Evolutionary conservation across 2,113 vertebrate species (phyloP).

Genomic region (Dipodomys ordii): DNA sequence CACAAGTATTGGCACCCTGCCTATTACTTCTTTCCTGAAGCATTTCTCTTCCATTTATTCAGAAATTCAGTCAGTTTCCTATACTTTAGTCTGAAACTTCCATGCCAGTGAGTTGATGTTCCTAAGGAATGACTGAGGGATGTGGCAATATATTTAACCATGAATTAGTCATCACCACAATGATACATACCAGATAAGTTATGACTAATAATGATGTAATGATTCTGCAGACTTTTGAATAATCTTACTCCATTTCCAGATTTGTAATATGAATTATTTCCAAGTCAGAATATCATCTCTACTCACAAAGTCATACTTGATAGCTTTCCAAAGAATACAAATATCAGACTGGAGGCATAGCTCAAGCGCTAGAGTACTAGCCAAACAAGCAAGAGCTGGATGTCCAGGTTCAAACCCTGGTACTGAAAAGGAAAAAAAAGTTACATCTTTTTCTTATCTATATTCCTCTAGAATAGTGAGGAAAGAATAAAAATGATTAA

Average conservation of each 20-base stretch:
- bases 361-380: too few species aligned
- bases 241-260: constrained; percentile 1
- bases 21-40: constrained; percentile 31
- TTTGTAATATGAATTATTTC: neutral
- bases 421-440: neutral
- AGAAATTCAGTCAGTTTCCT: neutral
- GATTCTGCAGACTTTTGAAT: neutral
- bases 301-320: neutral
- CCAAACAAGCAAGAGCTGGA: too few species aligned
- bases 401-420: too few species aligned
- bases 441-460: neutral
- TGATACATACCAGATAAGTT: neutral
- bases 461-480: neutral
- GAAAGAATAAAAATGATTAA: neutral
- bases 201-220: neutral
- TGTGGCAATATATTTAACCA: neutral
- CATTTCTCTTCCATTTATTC: constrained; percentile 4
- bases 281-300: constrained; percentile 12
- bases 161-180: constrained; percentile 15
- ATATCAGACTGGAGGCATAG: neutral
- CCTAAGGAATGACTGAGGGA: neutral
- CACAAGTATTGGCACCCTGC: neutral
- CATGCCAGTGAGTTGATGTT: neutral
- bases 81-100: neutral
- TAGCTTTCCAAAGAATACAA: neutral